These are phyloP conservation scores for Bombus superbus DNA, from an alignment of 1,140 invertebrate genomes.

Conservation along the genomic window DNA sequence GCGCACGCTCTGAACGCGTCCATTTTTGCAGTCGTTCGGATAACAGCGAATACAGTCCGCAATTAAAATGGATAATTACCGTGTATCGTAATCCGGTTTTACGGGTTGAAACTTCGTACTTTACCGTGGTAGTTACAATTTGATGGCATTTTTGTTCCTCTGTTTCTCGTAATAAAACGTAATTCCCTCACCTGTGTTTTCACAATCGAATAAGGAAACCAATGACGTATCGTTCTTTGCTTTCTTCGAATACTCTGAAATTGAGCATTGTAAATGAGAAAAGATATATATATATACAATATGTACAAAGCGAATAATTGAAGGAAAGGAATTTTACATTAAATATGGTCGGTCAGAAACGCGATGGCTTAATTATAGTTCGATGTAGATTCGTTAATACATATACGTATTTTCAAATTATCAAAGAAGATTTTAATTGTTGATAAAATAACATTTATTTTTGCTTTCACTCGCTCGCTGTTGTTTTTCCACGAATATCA, in stretches of 20 bases:
- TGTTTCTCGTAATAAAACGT: slow-evolving; percentile 43
- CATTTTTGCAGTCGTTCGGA: slow-evolving; percentile 14
- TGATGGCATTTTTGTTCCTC: slow-evolving; percentile 35
- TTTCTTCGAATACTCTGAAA: no score
- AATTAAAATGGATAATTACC: slow-evolving; percentile 57
- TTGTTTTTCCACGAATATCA: background rate
- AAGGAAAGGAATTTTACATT: background rate
- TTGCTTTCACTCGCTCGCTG: background rate
- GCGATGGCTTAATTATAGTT: background rate
- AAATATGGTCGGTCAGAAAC: background rate
- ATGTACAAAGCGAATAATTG: no score
- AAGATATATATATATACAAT: background rate
- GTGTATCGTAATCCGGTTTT: slow-evolving; percentile 45
- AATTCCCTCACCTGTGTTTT: slow-evolving; percentile 14
- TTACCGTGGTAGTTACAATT: slow-evolving; percentile 37
- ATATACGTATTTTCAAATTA: background rate
- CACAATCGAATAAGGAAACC: background rate
- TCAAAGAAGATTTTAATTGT: background rate
- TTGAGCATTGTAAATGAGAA: background rate
- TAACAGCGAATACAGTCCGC: slow-evolving; percentile 13
- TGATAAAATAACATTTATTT: background rate
- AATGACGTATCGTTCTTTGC: background rate
- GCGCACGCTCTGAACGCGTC: background rate
- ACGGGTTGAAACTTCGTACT: slow-evolving; percentile 37
- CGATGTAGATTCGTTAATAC: background rate